Conservation (phyloP, 2,797 vertebrate genomes). For the Carcharodon carcharias region DNA sequence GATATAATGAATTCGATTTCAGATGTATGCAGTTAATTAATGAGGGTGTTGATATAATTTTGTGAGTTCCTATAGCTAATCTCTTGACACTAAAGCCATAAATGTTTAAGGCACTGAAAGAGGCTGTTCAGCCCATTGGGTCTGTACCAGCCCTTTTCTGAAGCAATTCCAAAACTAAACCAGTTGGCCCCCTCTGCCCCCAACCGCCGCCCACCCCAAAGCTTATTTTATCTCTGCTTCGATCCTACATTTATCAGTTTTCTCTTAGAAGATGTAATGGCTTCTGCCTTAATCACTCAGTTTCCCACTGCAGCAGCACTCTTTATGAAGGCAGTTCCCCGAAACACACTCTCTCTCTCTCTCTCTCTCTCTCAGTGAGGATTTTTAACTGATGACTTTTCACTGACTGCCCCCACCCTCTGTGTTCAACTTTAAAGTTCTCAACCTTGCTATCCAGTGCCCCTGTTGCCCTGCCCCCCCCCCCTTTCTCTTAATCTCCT, state of each 20-base stretch:
- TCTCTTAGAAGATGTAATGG: background rate
- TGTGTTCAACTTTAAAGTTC: background rate
- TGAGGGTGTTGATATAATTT: background rate
- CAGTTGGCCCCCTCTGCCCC: too few species aligned
- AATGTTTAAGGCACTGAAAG: background rate
- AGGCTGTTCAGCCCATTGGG: background rate
- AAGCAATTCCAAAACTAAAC: background rate
- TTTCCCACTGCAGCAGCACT: background rate
- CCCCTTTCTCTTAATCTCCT: background rate
- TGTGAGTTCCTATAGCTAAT: background rate
- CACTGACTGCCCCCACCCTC: too few species aligned
- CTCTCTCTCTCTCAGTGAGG: too few species aligned
- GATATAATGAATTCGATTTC: background rate
- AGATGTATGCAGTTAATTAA: background rate
- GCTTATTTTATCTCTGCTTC: background rate
- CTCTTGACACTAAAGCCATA: background rate
- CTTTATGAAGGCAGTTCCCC: background rate
- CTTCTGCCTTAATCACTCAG: background rate
- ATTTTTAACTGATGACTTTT: too few species aligned
- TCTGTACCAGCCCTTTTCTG: background rate
- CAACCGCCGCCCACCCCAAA: too few species aligned
- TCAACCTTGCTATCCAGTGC: too few species aligned
- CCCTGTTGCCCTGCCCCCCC: too few species aligned
- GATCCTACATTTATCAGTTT: background rate
- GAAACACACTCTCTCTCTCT: too few species aligned